Conservation (phyloP, 2,113 vertebrate genomes). For the Mastomys coucha region DNA sequence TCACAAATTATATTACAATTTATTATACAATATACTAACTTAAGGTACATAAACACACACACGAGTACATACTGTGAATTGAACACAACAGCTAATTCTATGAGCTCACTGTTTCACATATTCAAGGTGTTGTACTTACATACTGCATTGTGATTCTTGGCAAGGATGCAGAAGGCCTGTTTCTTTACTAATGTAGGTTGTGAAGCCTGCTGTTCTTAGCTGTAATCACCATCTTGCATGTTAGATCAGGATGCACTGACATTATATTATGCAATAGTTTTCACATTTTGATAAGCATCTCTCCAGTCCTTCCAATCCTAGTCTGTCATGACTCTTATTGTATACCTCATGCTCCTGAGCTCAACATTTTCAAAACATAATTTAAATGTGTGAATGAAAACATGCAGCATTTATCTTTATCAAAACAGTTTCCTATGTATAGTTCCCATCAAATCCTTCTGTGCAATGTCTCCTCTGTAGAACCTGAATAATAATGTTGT, state of each 20-base stretch:
- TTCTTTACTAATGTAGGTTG: not conserved
- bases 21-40: not conserved
- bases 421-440: too few relatives aligned
- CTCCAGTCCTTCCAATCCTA: not conserved
- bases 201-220: not conserved
- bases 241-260: not conserved
- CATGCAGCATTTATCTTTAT: not conserved
- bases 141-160: not conserved
- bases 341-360: not conserved
- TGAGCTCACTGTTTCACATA: not conserved
- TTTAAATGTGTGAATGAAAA: not conserved
- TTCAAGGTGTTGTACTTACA: not conserved
- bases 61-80: not conserved
- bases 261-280: not conserved
- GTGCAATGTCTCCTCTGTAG: not conserved
- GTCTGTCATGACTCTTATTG: not conserved
- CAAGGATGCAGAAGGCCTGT: too few relatives aligned
- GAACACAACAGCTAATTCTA: not conserved
- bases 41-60: not conserved
- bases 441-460: not conserved
- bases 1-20: not conserved
- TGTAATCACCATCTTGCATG: not conserved
- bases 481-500: not conserved
- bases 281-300: not conserved
- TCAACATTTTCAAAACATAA: not conserved